phyloP scores from a whole-genome alignment of 2,888 invertebrate genomes.

The Leucophora obtusa region DNA sequence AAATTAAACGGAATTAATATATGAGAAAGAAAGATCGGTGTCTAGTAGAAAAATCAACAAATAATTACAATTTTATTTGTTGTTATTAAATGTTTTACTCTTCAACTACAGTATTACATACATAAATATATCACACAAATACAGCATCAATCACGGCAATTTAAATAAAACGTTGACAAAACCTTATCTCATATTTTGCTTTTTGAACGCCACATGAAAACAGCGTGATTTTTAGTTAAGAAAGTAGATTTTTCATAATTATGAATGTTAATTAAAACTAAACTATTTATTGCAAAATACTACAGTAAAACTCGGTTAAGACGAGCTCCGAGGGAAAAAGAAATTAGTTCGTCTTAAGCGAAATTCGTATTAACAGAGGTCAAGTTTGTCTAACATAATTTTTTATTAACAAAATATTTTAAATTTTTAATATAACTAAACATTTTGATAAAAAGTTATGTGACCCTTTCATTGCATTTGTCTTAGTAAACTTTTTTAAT shows the following conservation, averaged over 20 bases:
- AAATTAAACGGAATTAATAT: constrained; percentile 17
- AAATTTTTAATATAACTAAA: no score
- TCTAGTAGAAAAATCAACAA: constrained; percentile 28
- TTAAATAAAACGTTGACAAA: constrained; percentile 1
- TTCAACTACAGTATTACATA: background rate
- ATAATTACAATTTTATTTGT: constrained; percentile 12
- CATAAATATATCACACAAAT: background rate
- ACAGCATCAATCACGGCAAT: constrained; percentile 28
- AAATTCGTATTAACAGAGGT: no score
- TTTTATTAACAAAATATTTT: no score
- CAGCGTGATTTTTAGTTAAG: constrained; percentile 69
- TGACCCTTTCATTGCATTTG: no score
- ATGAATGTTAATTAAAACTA: constrained; percentile 18
- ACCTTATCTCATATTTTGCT: constrained; percentile 49
- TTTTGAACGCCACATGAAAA: constrained; percentile 66
- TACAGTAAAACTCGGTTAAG: no score
- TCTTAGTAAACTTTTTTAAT: no score
- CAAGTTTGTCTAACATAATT: no score
- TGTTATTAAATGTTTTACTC: background rate
- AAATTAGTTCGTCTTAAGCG: no score
- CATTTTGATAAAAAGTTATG: no score
- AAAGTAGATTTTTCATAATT: constrained; percentile 44
- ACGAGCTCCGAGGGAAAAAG: no score
- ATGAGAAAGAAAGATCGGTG: background rate
- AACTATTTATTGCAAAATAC: background rate